phyloP scores from a whole-genome alignment of 2,113 vertebrate species.

The Actenoides lindsayi region DNA sequence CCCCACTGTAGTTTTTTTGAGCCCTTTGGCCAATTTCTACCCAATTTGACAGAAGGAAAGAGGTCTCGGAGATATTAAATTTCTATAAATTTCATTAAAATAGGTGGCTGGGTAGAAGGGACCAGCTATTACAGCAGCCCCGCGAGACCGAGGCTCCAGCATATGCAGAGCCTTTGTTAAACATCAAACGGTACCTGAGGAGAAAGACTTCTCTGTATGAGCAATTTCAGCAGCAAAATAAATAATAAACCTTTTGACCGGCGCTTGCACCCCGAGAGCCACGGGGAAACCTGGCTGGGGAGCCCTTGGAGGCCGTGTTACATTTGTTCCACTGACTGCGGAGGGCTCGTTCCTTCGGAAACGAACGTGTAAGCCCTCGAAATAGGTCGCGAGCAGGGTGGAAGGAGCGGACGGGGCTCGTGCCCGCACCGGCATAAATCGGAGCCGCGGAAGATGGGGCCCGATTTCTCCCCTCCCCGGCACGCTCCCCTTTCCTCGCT shows the following conservation, averaged over 20 bases:
- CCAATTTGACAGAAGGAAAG: slow-evolving; percentile 46
- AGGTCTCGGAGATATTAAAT: slow-evolving; percentile 64
- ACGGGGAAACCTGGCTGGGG: not conserved
- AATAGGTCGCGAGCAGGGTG: slow-evolving; percentile 12
- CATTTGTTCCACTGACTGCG: slow-evolving; percentile 50
- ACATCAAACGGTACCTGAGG: not conserved
- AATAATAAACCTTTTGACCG: not conserved
- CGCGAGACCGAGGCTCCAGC: not conserved
- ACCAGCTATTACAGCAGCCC: slow-evolving; percentile 35
- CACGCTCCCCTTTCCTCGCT: not conserved
- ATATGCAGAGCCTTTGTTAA: slow-evolving; percentile 40
- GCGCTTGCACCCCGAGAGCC: not conserved
- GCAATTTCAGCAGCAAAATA: not conserved
- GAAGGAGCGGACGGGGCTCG: not conserved
- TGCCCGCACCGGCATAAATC: not conserved
- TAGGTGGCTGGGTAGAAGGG: slow-evolving; percentile 36
- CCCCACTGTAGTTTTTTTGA: not conserved
- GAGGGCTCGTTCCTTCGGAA: slow-evolving; percentile 35
- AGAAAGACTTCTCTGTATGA: not conserved
- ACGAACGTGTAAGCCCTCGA: slow-evolving; percentile 44
- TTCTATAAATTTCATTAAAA: slow-evolving; percentile 70
- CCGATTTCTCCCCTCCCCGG: not conserved
- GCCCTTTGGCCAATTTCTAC: slow-evolving; percentile 64
- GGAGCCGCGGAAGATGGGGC: not conserved
- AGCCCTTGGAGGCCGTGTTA: slow-evolving; percentile 23